Base-by-base conservation (phyloP, 2,888 invertebrate species). In the Cheilosia urbana region DNA sequence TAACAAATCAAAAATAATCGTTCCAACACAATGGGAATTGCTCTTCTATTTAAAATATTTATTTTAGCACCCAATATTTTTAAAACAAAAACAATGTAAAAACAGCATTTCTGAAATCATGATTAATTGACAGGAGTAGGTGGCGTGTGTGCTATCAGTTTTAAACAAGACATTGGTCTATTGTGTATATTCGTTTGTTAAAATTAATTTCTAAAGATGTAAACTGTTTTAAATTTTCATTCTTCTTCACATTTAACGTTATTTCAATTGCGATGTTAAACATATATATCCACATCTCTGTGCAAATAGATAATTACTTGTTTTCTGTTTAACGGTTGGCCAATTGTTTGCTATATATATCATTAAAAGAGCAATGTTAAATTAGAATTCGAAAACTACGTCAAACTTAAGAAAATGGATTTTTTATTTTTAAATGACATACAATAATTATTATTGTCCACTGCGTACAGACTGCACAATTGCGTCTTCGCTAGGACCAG, bases 111-210 rank as follows among this genome's bases (percentile, higher is more conserved):
- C 37, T 15, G 24, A 37, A 71, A 47, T 21, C 24, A 34, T 71
- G 71, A 71, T 71, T 60, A 71, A 71, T 58, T 60, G 71, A 24
- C 71, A 60, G 11, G 71, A 42, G 60, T 71, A 37, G 71, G 71
- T 24, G 47, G 49, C 24, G 34, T 58, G 42, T 55, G 27, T 45
- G 30, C 30, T 45, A 30, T 17, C 42, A 57, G 19, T 51, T 71
- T 71, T 71, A 60, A 49, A 40, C 71, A 60, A 66, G 21, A 24
- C 34, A 21, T 57, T 58, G 37, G 37, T 53, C 15, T n/a, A 40
- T 30, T 45, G 53, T 57, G 37, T 37, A 37, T 37, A 13, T 47
- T 30, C n/a, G 42, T 7, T 53, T 13, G 21, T 51, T 37, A 40
- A 42, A 53, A 24, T 40, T 17, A 0, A 13, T 63, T 47, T 47